These are phyloP conservation scores for Leptestheria dahalacensis DNA, from an alignment of 1,140 invertebrate species.

Conservation along the genomic window DNA sequence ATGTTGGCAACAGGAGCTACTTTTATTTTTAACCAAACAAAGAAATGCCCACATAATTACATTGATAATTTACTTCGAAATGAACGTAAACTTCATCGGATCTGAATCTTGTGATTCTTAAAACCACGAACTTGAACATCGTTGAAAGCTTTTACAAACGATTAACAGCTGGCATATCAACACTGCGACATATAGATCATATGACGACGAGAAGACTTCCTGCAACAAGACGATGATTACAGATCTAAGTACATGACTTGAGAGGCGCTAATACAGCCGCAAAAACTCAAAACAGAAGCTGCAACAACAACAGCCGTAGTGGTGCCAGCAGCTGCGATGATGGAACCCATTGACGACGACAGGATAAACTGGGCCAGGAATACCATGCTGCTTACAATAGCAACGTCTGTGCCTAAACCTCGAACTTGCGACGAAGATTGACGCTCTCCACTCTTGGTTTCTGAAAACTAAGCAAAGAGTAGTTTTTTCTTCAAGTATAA, in stretches of 20 bases:
- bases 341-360: conserved; percentile 68
- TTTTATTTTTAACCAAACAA: too few relatives aligned
- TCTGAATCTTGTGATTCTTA: too few relatives aligned
- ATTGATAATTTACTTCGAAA: too few relatives aligned
- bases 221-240: conserved; percentile 29
- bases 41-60: too few relatives aligned
- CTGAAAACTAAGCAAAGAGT: too few relatives aligned
- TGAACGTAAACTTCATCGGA: too few relatives aligned
- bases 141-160: too few relatives aligned
- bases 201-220: background rate
- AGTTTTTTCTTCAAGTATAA: too few relatives aligned
- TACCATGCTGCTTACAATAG: conserved; percentile 85
- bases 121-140: too few relatives aligned
- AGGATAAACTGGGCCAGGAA: conserved; percentile 85
- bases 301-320: conserved; percentile 69
- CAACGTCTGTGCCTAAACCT: conserved; percentile 84
- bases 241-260: conserved; percentile 78
- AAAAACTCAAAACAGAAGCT: conserved; percentile 66
- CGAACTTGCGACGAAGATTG: conserved; percentile 36
- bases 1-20: too few relatives aligned
- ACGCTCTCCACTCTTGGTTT: conserved; percentile 7
- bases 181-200: background rate
- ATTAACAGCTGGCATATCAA: too few relatives aligned
- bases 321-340: conserved; percentile 52
- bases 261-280: conserved; percentile 64